Conservation (phyloP, 2,797 vertebrate species). For the Paedocypris micromegethes region DNA sequence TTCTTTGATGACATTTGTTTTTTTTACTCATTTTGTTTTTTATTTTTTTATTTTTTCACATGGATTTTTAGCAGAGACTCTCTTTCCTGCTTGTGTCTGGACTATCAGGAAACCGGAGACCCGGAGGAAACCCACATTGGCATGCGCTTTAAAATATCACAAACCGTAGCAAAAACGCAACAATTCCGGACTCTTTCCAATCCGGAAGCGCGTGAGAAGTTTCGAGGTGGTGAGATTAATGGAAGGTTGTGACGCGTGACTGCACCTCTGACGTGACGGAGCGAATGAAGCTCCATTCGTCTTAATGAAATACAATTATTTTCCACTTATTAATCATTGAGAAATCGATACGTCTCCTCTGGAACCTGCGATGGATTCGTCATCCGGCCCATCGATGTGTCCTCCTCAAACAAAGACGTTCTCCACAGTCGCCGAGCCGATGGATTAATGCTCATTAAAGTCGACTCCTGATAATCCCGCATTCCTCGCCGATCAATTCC, state of each 20-base stretch:
- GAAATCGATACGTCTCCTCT: slow-evolving; percentile 99
- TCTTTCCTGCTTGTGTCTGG: no score
- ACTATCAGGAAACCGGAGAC: no score
- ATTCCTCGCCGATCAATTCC: slow-evolving; percentile 74
- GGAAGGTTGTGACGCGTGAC: slow-evolving; percentile 76
- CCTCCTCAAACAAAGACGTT: slow-evolving; percentile 82
- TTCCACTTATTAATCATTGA: slow-evolving; percentile 99
- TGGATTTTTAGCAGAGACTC: no score
- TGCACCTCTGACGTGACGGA: slow-evolving; percentile 90
- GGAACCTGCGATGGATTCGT: slow-evolving; percentile 92
- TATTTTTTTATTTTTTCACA: no score
- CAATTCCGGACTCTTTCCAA: no score
- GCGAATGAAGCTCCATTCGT: slow-evolving; percentile 99
- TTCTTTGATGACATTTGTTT: no score
- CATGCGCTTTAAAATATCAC: no score
- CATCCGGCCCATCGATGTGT: slow-evolving; percentile 68
- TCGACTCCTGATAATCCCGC: slow-evolving; percentile 80
- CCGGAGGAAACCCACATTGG: no score
- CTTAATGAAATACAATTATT: slow-evolving; percentile 99
- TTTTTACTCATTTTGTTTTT: no score
- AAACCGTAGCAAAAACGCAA: no score
- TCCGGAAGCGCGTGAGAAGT: no score
- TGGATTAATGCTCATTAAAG: slow-evolving; percentile 74
- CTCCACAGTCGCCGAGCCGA: slow-evolving; percentile 58
- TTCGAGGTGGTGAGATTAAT: no score